These are phyloP conservation scores for Caenorhabditis angaria DNA, from an alignment of 2,888 invertebrate species.

Conservation along the genomic window DNA sequence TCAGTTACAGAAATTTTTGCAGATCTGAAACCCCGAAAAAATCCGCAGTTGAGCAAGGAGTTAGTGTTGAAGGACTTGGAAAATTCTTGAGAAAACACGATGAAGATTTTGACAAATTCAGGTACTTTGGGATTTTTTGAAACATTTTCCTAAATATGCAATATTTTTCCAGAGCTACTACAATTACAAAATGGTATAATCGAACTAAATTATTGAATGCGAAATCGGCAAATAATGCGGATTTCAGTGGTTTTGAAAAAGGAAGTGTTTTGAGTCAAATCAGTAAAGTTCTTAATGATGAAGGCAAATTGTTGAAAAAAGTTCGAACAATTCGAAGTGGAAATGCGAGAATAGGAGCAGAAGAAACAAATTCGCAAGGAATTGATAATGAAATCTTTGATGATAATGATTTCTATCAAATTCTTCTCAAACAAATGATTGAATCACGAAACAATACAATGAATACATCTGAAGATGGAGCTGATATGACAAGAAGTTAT, in stretches of 20 bases:
- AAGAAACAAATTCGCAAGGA: conserved; percentile 15
- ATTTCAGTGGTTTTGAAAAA: conserved; percentile 77
- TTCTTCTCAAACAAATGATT: conserved; percentile 87
- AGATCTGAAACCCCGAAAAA: not conserved
- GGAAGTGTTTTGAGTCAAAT: conserved; percentile 36
- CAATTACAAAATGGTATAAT: conserved; percentile 93
- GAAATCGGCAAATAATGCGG: conserved; percentile 73
- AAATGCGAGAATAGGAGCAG: conserved; percentile 79
- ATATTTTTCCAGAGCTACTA: conserved; percentile 80
- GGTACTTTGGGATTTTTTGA: conserved; percentile 14
- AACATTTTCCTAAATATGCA: not conserved
- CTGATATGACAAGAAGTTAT: conserved; percentile 88
- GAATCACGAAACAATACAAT: conserved; percentile 82
- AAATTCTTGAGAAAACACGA: conserved; percentile 10
- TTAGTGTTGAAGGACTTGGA: conserved; percentile 8
- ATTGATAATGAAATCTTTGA: conserved; percentile 81
- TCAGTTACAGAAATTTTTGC: not conserved
- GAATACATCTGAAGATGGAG: conserved; percentile 80
- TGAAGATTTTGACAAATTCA: conserved; percentile 32
- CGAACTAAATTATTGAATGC: conserved; percentile 81
- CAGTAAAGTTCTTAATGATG: conserved; percentile 80
- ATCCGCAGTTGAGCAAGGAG: conserved; percentile 9
- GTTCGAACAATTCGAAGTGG: conserved; percentile 84
- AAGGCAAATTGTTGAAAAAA: conserved; percentile 81
- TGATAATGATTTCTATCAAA: conserved; percentile 96